Conservation (phyloP, 2,888 invertebrate species). For the Pachydiplax longipennis region DNA sequence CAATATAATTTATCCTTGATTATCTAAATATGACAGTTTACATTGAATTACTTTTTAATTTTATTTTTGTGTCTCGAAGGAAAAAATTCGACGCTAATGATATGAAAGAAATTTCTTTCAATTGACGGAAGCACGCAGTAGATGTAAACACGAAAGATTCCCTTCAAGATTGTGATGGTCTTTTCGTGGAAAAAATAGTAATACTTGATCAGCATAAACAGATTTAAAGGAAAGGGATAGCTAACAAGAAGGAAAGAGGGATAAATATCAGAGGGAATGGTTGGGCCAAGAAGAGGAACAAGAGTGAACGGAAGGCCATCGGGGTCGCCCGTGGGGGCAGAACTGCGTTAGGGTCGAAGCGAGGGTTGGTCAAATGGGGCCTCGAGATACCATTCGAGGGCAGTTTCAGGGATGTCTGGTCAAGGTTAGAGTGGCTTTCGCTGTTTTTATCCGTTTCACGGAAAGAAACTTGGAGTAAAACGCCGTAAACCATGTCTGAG, state of each 20-base stretch:
- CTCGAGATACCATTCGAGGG: background rate
- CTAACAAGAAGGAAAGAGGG: background rate
- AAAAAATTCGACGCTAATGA: too few species aligned
- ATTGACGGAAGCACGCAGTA: too few species aligned
- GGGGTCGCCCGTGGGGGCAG: background rate
- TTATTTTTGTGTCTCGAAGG: too few species aligned
- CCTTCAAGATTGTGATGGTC: too few species aligned
- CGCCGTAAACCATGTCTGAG: background rate
- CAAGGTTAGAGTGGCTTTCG: conserved; percentile 24
- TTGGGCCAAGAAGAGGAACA: background rate
- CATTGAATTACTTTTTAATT: too few species aligned
- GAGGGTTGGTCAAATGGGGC: background rate
- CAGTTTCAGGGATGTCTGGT: background rate
- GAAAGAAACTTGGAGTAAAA: background rate
- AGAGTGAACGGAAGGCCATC: background rate
- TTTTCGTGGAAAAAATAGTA: too few species aligned
- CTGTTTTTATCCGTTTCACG: background rate
- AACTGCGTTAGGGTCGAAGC: background rate
- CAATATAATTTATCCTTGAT: too few species aligned
- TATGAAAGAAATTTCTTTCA: too few species aligned
- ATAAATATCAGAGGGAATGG: background rate
- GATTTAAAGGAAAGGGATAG: background rate
- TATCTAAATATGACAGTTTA: too few species aligned
- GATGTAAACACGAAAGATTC: too few species aligned
- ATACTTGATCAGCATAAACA: background rate